phyloP scores from a whole-genome alignment of 2,888 invertebrate species.

The Sipha maydis region DNA sequence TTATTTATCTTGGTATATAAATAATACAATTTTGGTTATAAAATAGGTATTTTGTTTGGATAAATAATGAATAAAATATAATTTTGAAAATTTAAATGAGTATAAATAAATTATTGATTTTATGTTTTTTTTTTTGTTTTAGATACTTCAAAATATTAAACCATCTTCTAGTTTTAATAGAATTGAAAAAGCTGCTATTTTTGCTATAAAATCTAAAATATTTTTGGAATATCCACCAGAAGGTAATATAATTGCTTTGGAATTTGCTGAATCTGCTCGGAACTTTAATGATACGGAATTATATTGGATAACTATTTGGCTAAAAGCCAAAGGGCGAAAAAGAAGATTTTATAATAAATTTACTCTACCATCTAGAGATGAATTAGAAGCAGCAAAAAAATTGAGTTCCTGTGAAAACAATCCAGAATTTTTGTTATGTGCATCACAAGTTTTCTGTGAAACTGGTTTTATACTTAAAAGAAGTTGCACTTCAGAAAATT shows the following conservation, averaged over 20 bases:
- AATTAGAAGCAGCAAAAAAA: slow-evolving; percentile 41
- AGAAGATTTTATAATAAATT: slow-evolving; percentile 11
- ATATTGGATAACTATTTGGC: slow-evolving; percentile 27
- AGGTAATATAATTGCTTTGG: background rate
- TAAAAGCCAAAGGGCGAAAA: slow-evolving; percentile 27
- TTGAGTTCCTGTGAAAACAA: background rate
- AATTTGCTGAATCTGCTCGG: slow-evolving; percentile 5
- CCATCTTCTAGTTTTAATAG: slow-evolving; percentile 7
- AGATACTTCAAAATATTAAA: slow-evolving; percentile 29
- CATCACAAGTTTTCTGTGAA: background rate
- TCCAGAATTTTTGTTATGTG: slow-evolving; percentile 11
- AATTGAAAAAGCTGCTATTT: slow-evolving; percentile 2
- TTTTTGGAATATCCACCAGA: slow-evolving; percentile 32
- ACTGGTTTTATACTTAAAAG: background rate
- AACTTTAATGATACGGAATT: slow-evolving; percentile 21
- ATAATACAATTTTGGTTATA: too few relatives aligned
- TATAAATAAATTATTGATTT: background rate
- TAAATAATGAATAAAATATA: background rate
- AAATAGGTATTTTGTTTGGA: too few relatives aligned
- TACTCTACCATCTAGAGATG: slow-evolving; percentile 38
- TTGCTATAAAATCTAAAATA: slow-evolving; percentile 17
- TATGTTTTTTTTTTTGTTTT: background rate
- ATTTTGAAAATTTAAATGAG: background rate
- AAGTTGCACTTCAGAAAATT: background rate
- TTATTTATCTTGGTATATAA: too few relatives aligned